phyloP scores from a whole-genome alignment of 2,888 invertebrate genomes.

The Caenorhabditis parvicauda region DNA sequence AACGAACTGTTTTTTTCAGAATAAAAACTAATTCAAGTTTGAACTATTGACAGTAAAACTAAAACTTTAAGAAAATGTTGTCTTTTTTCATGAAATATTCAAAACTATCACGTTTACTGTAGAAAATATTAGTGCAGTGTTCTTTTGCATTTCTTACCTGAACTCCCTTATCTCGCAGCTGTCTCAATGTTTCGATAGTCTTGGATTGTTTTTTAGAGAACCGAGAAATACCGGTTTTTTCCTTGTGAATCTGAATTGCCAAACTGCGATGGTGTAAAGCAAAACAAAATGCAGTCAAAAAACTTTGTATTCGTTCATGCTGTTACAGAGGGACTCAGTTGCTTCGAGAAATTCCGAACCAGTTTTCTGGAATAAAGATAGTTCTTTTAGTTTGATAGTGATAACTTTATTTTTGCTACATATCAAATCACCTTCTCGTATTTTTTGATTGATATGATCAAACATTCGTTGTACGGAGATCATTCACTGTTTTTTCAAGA shows the following conservation, averaged over 20 bases:
- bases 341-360: conserved; percentile 15
- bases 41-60: background rate
- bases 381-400: background rate
- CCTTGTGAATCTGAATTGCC: conserved; percentile 36
- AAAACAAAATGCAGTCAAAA: background rate
- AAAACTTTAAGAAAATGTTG: background rate
- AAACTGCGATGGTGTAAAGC: too few species aligned
- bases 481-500: too few species aligned
- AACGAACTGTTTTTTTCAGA: background rate
- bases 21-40: background rate
- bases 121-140: too few species aligned
- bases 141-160: conserved; percentile 33
- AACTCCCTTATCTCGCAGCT: conserved; percentile 38
- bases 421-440: too few species aligned
- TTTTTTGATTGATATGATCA: too few species aligned
- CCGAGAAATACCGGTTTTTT: conserved; percentile 30
- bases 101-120: too few species aligned
- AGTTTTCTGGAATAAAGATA: conserved; percentile 12
- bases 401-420: too few species aligned
- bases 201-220: conserved; percentile 35
- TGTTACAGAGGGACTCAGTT: conserved; percentile 9
- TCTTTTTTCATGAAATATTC: too few species aligned
- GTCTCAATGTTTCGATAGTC: conserved; percentile 34
- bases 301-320: conserved; percentile 23
- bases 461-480: too few species aligned